These are phyloP conservation scores for Zaprionus bogoriensis DNA, from an alignment of 2,888 invertebrate species.

Conservation along the genomic window DNA sequence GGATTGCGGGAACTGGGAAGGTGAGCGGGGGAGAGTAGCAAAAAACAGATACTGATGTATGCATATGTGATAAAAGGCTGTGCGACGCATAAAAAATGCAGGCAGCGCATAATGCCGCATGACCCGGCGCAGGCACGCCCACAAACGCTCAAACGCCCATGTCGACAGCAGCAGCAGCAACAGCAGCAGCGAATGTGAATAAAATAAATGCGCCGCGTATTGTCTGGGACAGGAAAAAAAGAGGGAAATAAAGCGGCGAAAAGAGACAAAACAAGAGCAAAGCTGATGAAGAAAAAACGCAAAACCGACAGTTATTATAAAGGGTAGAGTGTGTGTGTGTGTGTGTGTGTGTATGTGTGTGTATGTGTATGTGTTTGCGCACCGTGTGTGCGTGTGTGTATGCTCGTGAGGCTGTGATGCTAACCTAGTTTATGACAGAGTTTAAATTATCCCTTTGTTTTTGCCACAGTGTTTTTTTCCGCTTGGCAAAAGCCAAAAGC, in stretches of 20 bases:
- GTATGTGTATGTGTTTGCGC: slow-evolving; percentile 14
- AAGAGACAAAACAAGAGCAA: slow-evolving; percentile 27
- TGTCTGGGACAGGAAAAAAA: slow-evolving; percentile 39
- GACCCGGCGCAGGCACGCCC: slow-evolving; percentile 61
- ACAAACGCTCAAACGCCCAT: slow-evolving; percentile 35
- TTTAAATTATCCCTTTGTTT: slow-evolving; percentile 76
- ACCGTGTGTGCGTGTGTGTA: slow-evolving; percentile 12
- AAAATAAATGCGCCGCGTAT: slow-evolving; percentile 55
- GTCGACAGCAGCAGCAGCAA: no score
- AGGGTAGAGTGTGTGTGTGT: slow-evolving; percentile 17
- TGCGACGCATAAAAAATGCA: slow-evolving; percentile 69
- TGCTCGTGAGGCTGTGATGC: slow-evolving; percentile 52
- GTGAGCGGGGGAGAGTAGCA: neutral
- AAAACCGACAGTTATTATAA: slow-evolving; percentile 75
- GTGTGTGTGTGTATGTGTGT: slow-evolving; percentile 12
- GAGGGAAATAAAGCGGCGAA: slow-evolving; percentile 41
- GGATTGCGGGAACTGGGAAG: no score
- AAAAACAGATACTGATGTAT: slow-evolving; percentile 55
- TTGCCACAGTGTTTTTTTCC: slow-evolving; percentile 67
- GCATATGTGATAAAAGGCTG: slow-evolving; percentile 72
- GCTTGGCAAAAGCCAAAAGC: slow-evolving; percentile 54
- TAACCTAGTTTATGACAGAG: slow-evolving; percentile 76
- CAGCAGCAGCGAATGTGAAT: slow-evolving; percentile 37
- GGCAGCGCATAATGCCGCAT: slow-evolving; percentile 67
- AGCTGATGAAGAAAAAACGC: slow-evolving; percentile 75